Base-by-base conservation (phyloP, 2,888 invertebrate species). In the Drosophila sordidula region DNA sequence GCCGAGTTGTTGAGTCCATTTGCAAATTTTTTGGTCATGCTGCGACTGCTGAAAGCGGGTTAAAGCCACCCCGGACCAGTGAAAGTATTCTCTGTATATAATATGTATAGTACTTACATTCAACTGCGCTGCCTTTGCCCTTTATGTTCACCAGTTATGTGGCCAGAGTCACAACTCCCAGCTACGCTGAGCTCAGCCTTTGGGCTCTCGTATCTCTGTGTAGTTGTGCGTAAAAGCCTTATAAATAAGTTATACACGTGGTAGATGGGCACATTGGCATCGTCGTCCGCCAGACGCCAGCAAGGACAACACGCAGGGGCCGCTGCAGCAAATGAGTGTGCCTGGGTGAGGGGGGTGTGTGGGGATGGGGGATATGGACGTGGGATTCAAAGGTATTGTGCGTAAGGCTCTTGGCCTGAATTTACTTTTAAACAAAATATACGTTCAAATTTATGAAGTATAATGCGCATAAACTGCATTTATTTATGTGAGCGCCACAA, bases 171-270 rank as follows among this genome's bases (percentile, higher is more conserved):
- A 49, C 25, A 66, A 29, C 66, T 36, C 14, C 44, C 25, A 49
- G 46, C 45, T 46, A 22, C 44, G 16, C 25, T 16, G 6, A 22
- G 56, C 32, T 29, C 55, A 39, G 47, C 39, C 50, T 32, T 51
- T 58, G 39, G 38, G 25, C 61, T 45, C 45, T 68, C 29, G 49
- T 55, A 59, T 74, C 56, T 79, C 51, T 66, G 72, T 77, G 80
- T 83, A 86, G 75, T 86, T 89, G 84, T 80, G 87, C 78, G 87
- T 84, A 84, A 89, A 87, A 80, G 89, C 87, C 78, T 80, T 87
- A 87, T 87, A 89, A 89, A 85, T 89, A 85, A 87, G 81, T 89
- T 73, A 85, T 84, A 72, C 76, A 80, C 80, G 75, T 77, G 70
- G 73, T 68, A 63, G 54, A 46, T 59, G 69, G 51, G 64, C 64